Percentiles rank a stretch among this genome's conserved stretches.
Conservation (phyloP, 2,113 vertebrate species). For the Amphiprion ocellaris region DNA sequence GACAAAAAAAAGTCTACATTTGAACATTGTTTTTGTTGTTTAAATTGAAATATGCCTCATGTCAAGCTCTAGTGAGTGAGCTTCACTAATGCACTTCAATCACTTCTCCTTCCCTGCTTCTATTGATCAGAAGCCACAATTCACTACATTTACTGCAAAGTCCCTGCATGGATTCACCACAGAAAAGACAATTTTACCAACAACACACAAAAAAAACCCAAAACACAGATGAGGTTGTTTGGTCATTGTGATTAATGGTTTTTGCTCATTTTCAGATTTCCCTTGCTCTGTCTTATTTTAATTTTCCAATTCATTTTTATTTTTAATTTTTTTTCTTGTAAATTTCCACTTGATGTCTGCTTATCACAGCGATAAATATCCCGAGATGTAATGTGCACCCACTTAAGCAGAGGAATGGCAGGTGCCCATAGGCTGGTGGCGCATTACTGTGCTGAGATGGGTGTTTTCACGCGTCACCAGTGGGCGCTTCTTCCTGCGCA, state of each 20-base stretch:
- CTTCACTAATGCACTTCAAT: not conserved
- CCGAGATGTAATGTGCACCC: not conserved
- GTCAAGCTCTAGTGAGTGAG: not conserved
- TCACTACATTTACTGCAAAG: not conserved
- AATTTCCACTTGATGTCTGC: not conserved
- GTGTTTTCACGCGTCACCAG: constrained; percentile 78
- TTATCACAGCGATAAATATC: not conserved
- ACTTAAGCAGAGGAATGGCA: constrained; percentile 27
- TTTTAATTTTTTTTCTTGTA: not conserved
- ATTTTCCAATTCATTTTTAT: no score
- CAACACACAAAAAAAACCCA: no score
- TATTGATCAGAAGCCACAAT: not conserved
- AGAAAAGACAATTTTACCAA: not conserved
- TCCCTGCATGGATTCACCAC: not conserved
- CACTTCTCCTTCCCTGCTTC: not conserved
- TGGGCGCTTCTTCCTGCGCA: constrained; percentile 78
- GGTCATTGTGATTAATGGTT: not conserved
- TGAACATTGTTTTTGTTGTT: not conserved
- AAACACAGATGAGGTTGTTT: not conserved
- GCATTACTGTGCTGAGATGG: constrained; percentile 71
- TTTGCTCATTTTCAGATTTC: not conserved
- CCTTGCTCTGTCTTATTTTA: no score
- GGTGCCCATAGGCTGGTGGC: constrained; percentile 68
- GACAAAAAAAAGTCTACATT: no score
- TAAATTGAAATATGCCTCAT: not conserved